These are phyloP conservation scores for Avahi laniger DNA, from an alignment of 2,797 vertebrate species.

Conservation along the genomic window DNA sequence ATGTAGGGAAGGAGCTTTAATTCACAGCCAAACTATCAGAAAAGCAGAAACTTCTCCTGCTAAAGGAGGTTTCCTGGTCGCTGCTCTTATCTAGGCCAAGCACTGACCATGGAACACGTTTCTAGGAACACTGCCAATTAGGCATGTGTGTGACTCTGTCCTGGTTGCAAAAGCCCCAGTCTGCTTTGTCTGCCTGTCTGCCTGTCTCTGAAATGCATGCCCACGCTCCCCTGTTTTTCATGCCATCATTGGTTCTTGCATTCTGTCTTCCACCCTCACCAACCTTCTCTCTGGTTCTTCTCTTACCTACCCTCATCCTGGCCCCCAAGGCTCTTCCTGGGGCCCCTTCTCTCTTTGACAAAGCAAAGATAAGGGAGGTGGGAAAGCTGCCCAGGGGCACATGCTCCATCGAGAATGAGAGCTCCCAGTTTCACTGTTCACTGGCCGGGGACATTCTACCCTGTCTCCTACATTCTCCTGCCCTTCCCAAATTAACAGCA, in stretches of 20 bases:
- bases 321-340: not conserved
- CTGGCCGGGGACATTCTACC: not conserved
- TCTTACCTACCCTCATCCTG: not conserved
- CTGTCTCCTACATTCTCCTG: not conserved
- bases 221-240: not conserved
- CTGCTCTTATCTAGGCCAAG: not conserved
- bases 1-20: not conserved
- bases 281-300: not conserved
- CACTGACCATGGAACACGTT: not conserved
- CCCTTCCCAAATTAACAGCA: not conserved
- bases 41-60: not conserved
- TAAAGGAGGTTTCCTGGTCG: not conserved
- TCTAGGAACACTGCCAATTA: not conserved
- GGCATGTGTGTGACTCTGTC: not conserved
- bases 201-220: not conserved
- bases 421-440: not conserved
- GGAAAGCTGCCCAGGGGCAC: not conserved
- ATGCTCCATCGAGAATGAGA: not conserved
- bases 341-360: not conserved
- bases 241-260: not conserved
- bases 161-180: too few species aligned
- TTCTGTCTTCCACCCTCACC: not conserved
- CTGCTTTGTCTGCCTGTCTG: not conserved
- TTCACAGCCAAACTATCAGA: not conserved
- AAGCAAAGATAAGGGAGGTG: not conserved